phyloP scores from a whole-genome alignment of 2,888 invertebrate genomes.

The Cataglyphis altisquamis region DNA sequence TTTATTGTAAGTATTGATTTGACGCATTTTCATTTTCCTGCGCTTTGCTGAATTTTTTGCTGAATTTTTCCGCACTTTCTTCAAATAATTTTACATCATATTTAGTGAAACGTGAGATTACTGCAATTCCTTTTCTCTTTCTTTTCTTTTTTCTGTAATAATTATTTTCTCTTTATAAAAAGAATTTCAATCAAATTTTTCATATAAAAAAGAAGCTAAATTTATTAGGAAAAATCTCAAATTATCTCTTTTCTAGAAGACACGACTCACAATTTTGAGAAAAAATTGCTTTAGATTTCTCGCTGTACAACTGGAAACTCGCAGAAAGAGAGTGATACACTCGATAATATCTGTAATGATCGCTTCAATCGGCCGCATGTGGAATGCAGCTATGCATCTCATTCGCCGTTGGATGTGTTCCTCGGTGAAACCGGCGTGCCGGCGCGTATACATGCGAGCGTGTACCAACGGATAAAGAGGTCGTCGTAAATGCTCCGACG shows the following conservation, averaged over 20 bases:
- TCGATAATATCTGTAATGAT: constrained; percentile 21
- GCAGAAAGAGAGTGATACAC: constrained; percentile 32
- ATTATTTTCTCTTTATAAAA: neutral
- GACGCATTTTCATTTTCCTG: constrained; percentile 6
- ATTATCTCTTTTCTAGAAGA: neutral
- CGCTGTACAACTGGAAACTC: neutral
- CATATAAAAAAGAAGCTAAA: neutral
- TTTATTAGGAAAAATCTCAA: neutral
- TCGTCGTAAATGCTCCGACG: constrained; percentile 71
- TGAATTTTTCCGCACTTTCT: neutral
- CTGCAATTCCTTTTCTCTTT: neutral
- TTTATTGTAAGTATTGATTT: neutral
- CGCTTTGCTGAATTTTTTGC: neutral
- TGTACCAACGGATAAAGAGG: constrained; percentile 69
- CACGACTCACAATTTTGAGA: neutral
- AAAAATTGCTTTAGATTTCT: neutral
- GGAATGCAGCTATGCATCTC: constrained; percentile 50
- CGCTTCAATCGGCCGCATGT: constrained; percentile 15
- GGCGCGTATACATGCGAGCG: constrained; percentile 5
- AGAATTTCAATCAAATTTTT: neutral
- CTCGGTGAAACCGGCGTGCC: constrained; percentile 35
- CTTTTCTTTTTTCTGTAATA: neutral
- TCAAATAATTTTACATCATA: neutral
- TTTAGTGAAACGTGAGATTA: neutral
- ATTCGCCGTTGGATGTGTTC: constrained; percentile 41